Base-by-base conservation (phyloP, 2,888 invertebrate genomes). In the Osmoderma eremita region DNA sequence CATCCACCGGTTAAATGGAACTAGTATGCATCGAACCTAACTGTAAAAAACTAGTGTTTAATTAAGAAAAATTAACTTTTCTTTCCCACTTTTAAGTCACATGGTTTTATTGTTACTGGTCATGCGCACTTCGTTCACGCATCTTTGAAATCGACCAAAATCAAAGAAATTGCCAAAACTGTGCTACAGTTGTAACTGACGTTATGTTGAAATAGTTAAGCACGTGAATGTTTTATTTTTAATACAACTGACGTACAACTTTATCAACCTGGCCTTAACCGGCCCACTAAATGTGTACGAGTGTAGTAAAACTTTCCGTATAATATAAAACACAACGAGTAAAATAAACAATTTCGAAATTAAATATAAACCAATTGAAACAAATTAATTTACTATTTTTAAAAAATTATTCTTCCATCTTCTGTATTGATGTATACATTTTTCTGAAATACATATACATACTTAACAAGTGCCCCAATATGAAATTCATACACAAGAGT, bases 151-250 rank as follows among this genome's bases (percentile, higher is more conserved):
- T 68, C 64, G 64, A 68, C 63, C 56, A 51, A 39, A 64, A 68
- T 68, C 41, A 36, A 64, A 64, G 65, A 45, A 58, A 24, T 39
- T 24, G 42, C 45, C 30, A 58, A 56, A 58, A 58, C 42, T 58
- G 30, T 45, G 24, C 22, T 39, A 22, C 17, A 56, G 58, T 58
- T 58, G 70, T 69, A 69, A 73, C 72, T 68, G 71, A 69, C 71
- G 72, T 74, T 73, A 67, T 65, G 70, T 69, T 71, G 65, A 71
- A 72, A 71, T 71, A 72, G 72, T 68, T 67, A 72, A 75, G 73
- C 77, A 76, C 76, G 76, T 76, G 74, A 71, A 69, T 73, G 77
- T 77, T 78, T 78, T 79, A 78, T 79, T 79, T 79, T 77, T 75
- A 69, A 72, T 69, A 70, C 72, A 72, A 70, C 73, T 77, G 78